Base-by-base conservation (phyloP, 92 coral and sea anemone species). In the Galaxea fascicularis region DNA sequence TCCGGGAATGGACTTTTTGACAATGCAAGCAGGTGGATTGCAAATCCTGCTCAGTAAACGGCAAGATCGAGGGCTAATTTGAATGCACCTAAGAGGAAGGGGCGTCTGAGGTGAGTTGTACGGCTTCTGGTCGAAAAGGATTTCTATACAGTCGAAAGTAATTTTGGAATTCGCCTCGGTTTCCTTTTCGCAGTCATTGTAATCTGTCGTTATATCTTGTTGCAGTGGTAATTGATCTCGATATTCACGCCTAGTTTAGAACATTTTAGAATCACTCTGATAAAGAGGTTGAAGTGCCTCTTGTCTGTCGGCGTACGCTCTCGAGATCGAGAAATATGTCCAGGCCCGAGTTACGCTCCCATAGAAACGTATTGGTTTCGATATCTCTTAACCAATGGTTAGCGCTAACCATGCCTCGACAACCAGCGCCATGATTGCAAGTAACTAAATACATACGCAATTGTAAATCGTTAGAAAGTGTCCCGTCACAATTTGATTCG, bases 1-100 rank as follows among this genome's bases (percentile, higher is more conserved):
- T 54, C 13, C 60, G 60, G 60, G 20, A 54, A 54, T 54, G 60
- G 60, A 54, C 60, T 54, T 54, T 54, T 54, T 54, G 60, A 54
- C 60, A 54, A 54, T 54, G 18, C 60, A 54, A 54, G 18, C 18
- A 21, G 20, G 20, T 54, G 60, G 20, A 13, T 4, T 54, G 60
- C 60, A 13, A 54, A 16, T 54, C 60, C 17, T 54, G 13, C 60
- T 21, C 18, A 54, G n/a, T n/a, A 54, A 54, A 16, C 60, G 60
- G 60, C 13, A 54, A 54, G 60, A 54, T 54, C 60, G 17, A 54
- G 60, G 60, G 20, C 17, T 54, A 4, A 54, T 54, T 54, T 54
- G 60, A 54, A 54, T 54, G 60, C 60, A 54, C 60, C 60, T 54
- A 54, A 54, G 60, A 54, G 60, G 60, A 54, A 54, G 60, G 60